Percentiles rank a stretch among this genome's conserved stretches.
These are phyloP conservation scores for Cataglyphis altisquamis DNA, from an alignment of 2,888 invertebrate species.

Conservation along the genomic window DNA sequence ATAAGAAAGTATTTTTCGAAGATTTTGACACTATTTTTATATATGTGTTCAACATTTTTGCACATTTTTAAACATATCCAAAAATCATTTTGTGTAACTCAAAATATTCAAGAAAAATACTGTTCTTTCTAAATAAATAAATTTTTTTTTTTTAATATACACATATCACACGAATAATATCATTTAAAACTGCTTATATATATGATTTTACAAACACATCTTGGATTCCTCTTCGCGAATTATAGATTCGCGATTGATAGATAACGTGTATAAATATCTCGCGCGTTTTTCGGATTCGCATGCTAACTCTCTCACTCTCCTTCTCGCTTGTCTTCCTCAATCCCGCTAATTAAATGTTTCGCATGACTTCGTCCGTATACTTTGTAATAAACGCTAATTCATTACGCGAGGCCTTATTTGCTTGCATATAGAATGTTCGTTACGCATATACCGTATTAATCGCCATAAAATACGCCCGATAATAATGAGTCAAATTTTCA, in stretches of 20 bases:
- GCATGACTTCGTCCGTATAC: constrained; percentile 24
- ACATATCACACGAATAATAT: constrained; percentile 34
- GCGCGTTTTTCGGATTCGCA: background rate
- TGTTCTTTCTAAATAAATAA: background rate
- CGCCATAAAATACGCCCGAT: constrained; percentile 26
- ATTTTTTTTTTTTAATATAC: background rate
- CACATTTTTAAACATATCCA: background rate
- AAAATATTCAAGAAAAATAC: background rate
- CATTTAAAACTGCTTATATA: constrained; percentile 19
- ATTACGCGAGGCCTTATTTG: constrained; percentile 23
- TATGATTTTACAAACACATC: constrained; percentile 28
- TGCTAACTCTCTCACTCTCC: background rate
- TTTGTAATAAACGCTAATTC: constrained; percentile 44
- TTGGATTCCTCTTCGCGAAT: constrained; percentile 10
- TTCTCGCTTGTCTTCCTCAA: constrained; percentile 1
- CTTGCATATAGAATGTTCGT: constrained; percentile 41
- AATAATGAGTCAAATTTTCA: constrained; percentile 45
- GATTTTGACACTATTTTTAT: background rate
- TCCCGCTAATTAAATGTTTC: constrained; percentile 41
- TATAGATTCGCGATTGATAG: constrained; percentile 18
- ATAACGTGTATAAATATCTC: constrained; percentile 9
- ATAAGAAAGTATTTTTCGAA: background rate
- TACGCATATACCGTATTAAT: background rate
- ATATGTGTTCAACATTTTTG: background rate
- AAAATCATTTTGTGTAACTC: background rate